Evolutionary conservation across 2,113 vertebrate genomes (phyloP), one percentile per base, ranked within the genome.

Genomic region (Pollimyrus isidori): DNA sequence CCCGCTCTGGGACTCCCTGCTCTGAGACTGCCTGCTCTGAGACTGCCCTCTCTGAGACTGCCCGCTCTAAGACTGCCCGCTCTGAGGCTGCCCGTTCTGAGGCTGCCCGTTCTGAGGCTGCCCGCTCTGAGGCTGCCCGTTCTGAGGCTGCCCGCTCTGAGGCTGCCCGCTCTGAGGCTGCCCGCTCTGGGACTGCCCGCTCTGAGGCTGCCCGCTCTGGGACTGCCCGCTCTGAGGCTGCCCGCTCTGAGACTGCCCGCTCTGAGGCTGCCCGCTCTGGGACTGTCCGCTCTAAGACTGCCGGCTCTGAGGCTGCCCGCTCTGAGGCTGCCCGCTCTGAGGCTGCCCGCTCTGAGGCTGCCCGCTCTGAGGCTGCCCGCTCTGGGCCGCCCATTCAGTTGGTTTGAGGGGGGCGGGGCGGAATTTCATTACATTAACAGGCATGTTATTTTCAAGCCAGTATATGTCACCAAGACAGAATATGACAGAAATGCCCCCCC

Each of bases 381-480:
- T n/a, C n/a, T n/a, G n/a, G n/a, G n/a, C n/a, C n/a, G n/a, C n/a
- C 39, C 4, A 45, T 42, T 21, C 39, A 39, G 73, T 35, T 26
- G 39, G 30, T 7, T 6, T 46, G 42, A 6, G 46, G 56, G 23
- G 46, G 13, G 30, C 73, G 65, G 48, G n/a, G 23, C 17, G 42
- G 49, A 50, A 39, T 48, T 89, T 89, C 73, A 56, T 82, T 49
- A 89, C 88, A 56, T 30, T 89, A 89, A 56, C 49, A 82, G 88
- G 21, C 58, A 7, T 83, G 50, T 42, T 82, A 48, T 80, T 53
- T 80, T 69, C n/a, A 83, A 83, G 26, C 48, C 62, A 87, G 23
- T 76, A 21, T 0, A 86, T 0, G 53, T n/a, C 88, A 23, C n/a
- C 92, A 92, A 94, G n/a, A 93, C 26, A 91, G 92, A 94, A 46